Percentiles rank a stretch among this genome's conserved stretches.
Conservation (phyloP, 2,888 invertebrate genomes). For the Chloromyia formosa region DNA sequence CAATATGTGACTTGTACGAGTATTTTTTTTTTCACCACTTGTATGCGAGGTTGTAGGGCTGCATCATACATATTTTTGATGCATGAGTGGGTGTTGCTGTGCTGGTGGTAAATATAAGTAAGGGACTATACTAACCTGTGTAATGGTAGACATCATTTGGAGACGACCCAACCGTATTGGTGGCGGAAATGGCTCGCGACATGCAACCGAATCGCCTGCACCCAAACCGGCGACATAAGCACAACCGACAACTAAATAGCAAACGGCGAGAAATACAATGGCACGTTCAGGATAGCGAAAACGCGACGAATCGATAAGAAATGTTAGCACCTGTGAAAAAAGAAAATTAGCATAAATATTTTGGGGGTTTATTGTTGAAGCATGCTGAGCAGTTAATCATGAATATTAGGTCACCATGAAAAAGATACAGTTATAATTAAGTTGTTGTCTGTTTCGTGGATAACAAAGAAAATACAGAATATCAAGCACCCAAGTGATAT, state of each 20-base stretch:
- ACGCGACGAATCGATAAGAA: slow-evolving; percentile 91
- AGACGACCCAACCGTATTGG: slow-evolving; percentile 75
- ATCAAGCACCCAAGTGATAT: too few relatives aligned
- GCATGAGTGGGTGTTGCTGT: background rate
- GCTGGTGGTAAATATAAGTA: background rate
- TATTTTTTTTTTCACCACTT: slow-evolving; percentile 1
- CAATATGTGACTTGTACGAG: too few relatives aligned
- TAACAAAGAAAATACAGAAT: too few relatives aligned
- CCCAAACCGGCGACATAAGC: slow-evolving; percentile 90
- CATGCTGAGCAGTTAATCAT: too few relatives aligned
- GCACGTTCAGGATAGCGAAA: slow-evolving; percentile 98
- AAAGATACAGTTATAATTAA: too few relatives aligned
- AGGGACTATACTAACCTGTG: slow-evolving; percentile 73
- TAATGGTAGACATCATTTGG: slow-evolving; percentile 83
- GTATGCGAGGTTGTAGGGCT: background rate
- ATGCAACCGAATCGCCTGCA: slow-evolving; percentile 83
- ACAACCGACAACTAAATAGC: slow-evolving; percentile 93
- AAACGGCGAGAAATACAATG: slow-evolving; percentile 95
- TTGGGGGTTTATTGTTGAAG: too few relatives aligned
- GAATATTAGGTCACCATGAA: too few relatives aligned
- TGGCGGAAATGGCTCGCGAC: slow-evolving; percentile 81
- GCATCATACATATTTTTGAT: background rate
- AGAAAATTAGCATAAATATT: slow-evolving; percentile 37
- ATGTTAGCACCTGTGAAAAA: slow-evolving; percentile 76
- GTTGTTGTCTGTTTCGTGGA: too few relatives aligned